Base-by-base conservation (phyloP, 1,140 invertebrate species). In the Drosophila navojoa region DNA sequence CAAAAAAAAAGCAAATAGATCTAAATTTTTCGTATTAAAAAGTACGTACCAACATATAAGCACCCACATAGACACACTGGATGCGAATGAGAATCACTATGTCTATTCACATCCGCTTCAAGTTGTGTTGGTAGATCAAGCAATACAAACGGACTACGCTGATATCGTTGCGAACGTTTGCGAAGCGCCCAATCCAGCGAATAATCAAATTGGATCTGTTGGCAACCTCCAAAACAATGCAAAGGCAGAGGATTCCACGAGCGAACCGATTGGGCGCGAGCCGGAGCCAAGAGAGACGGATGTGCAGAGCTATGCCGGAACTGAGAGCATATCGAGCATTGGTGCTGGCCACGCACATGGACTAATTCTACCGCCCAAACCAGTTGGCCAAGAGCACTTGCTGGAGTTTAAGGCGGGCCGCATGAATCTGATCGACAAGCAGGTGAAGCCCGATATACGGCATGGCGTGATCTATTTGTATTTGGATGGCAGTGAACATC, bases 331-430 rank as follows among this genome's bases (percentile, higher is more conserved):
- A 7, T 13, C 10, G 6, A 25, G 22, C 22, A 3, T 10, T 5
- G 2, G 11, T 22, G 27, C 27, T 29, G 11, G 5, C 3, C 19
- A 4, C 3, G 11, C 1, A 3, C 27, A 29, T 29, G 27, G 5
- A 5, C 5, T 29, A 29, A 2, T 29, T 29, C 4, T 6, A 1
- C 6, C 32, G 32, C 6, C 19, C 13, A 4, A 1, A 27, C 2
- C 1, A 19, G 9, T 2, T 16, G 9, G 9, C 9, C 42, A 4
- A 45, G 6, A 15, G 3, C 44, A 69, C 63, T 92, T 99, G 57
- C 95, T 98, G 0, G 98, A 99, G 93, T 98, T 99, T 91, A 95
- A 97, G 91, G 98, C 98, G 67, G 98, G 98, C 19, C 98, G 98
- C 93, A 99, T 99, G 98, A 96, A 94, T 50, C 93, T 98, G 92